Evolutionary conservation across 2,888 invertebrate genomes (phyloP), one percentile per base, ranked within the genome.

Genomic region (Athalia cordata): DNA sequence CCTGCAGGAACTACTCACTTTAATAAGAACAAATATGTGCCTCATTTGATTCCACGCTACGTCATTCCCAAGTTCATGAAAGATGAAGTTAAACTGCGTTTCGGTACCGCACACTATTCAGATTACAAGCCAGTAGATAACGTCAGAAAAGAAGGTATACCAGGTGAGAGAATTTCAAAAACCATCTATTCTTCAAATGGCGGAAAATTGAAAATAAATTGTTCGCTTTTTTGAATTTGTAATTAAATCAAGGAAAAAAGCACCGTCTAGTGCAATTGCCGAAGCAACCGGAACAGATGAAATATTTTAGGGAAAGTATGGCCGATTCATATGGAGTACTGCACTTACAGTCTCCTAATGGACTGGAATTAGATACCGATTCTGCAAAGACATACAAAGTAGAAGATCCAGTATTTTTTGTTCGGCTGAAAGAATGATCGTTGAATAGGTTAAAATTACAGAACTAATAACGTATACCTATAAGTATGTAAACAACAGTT

Each of bases 11-110:
- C 11, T 5, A 11, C 55, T 11, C 57, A 57, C 13, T 13, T 45
- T 47, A 59, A 72, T 9, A 59, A 72, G 45, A 45, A 43, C 15
- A 75, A 62, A 75, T 43, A 49, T 43, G 75, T 50, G 7, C 49
- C 50, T 8, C 29, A 75, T 29, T 29, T 75, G 7, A 75, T 64
- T 52, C 75, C 75, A 49, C 75, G 75, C 4, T 75, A 62, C 43
- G 45, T 75, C 1, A 75, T 75, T 29, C 75, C 75, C 15, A 50
- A 75, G 5, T 75, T 64, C n/a, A 75, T 75, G 75, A 75, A 64
- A 64, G 47, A 75, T 6, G 75, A 75, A 47, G 50, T 75, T 43
- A 75, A 61, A 64, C 50, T 75, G 11, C 62, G 50, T 7, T 75
- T 52, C 50, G 62, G 62, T 50, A 64, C 49, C 50, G 75, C 50